Percentiles rank a stretch among this genome's conserved stretches.
Evolutionary conservation across 1,140 invertebrate genomes (phyloP).

Genomic region (Aleiodes sp.): DNA sequence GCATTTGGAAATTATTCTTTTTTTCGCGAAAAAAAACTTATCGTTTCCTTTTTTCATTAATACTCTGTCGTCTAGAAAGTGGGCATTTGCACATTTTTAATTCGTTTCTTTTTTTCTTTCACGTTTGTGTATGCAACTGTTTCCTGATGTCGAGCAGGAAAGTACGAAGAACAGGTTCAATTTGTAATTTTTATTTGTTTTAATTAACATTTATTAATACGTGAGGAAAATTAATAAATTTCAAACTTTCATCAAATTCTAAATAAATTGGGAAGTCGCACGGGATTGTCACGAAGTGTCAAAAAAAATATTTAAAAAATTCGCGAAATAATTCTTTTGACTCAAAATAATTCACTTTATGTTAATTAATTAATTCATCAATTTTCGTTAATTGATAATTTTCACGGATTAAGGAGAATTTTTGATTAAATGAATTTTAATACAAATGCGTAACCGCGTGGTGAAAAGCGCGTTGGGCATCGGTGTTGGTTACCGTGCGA

Average conservation of each 20-base stretch:
- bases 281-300: neutral
- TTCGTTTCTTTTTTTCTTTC: neutral
- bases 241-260: too few relatives aligned
- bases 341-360: too few relatives aligned
- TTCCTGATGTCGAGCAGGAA: neutral
- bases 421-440: too few relatives aligned
- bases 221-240: too few relatives aligned
- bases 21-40: too few relatives aligned
- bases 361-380: too few relatives aligned
- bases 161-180: neutral
- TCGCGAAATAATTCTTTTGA: constrained; percentile 1
- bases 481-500: constrained; percentile 27
- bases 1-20: too few relatives aligned
- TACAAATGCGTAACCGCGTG: constrained; percentile 19
- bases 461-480: constrained; percentile 29
- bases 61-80: neutral
- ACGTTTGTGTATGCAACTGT: neutral
- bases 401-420: constrained; percentile 11
- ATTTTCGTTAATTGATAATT: too few relatives aligned
- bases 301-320: neutral
- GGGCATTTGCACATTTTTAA: neutral
- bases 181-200: neutral
- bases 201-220: neutral
- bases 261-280: too few relatives aligned
- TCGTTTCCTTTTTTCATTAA: neutral